phyloP scores from a whole-genome alignment of 2,113 vertebrate species.

The Cavia aperea region DNA sequence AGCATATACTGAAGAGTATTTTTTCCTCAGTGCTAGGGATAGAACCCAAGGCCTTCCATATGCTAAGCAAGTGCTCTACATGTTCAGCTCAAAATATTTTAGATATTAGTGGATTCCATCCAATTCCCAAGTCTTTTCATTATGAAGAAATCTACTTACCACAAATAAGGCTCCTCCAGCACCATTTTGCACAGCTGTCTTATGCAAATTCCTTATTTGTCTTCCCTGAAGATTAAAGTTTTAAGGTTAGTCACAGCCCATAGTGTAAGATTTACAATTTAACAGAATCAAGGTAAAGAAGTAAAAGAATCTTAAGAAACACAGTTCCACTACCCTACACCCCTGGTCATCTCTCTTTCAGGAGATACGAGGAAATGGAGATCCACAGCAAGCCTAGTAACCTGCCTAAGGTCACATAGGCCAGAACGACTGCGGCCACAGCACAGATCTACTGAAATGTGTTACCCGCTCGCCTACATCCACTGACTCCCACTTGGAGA shows the following conservation, averaged over 20 bases:
- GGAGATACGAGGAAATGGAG: neutral
- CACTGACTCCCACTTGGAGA: neutral
- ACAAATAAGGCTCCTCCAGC: conserved; percentile 91
- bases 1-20: conserved; percentile 10
- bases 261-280: conserved; percentile 21
- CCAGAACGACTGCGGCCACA: neutral
- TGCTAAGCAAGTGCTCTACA: neutral
- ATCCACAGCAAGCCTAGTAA: neutral
- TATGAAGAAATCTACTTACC: conserved; percentile 77
- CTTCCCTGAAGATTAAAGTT: conserved; percentile 76
- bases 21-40: neutral
- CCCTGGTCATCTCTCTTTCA: neutral
- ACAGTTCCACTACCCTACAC: neutral
- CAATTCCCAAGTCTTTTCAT: conserved; percentile 25
- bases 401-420: neutral
- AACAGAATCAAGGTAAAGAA: neutral
- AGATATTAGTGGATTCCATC: neutral
- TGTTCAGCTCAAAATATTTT: neutral
- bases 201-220: conserved; percentile 83
- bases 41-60: neutral
- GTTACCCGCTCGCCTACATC: neutral
- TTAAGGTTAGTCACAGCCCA: conserved; percentile 44
- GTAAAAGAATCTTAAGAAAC: conserved; percentile 23
- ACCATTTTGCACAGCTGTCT: conserved; percentile 79
- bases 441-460: neutral